phyloP scores from a whole-genome alignment of 2,888 invertebrate species.

The Epinotia brunnichana region DNA sequence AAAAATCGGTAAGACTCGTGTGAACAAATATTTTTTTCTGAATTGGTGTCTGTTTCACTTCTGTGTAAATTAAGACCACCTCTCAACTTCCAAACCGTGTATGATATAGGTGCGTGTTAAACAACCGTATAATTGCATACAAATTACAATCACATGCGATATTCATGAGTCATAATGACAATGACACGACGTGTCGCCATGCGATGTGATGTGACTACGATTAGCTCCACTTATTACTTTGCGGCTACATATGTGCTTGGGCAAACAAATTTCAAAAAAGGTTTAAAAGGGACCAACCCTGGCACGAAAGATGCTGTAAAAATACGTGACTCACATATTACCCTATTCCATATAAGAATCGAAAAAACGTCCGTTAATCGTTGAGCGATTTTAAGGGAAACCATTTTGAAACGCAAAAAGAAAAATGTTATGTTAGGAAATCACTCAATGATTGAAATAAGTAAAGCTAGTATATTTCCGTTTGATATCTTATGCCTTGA shows the following conservation, averaged over 20 bases:
- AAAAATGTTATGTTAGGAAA: too few relatives aligned
- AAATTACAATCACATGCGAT: conserved; percentile 24
- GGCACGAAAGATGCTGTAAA: background rate
- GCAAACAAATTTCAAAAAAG: background rate
- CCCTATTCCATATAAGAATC: background rate
- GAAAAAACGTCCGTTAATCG: too few relatives aligned
- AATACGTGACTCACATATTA: too few relatives aligned
- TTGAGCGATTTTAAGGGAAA: too few relatives aligned
- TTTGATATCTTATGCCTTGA: too few relatives aligned
- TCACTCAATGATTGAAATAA: too few relatives aligned
- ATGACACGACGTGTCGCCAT: conserved; percentile 21
- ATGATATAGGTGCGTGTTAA: background rate
- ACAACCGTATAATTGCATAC: conserved; percentile 10
- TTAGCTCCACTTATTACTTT: background rate
- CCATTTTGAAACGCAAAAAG: too few relatives aligned
- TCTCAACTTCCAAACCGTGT: background rate
- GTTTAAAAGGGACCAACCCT: background rate
- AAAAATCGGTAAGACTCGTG: too few relatives aligned
- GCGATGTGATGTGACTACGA: conserved; percentile 32
- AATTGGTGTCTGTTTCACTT: background rate
- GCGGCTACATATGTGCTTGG: background rate
- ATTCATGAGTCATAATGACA: conserved; percentile 32
- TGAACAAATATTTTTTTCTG: background rate
- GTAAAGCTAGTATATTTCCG: too few relatives aligned
- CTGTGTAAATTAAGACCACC: background rate